Percentiles rank a stretch among this genome's conserved stretches.
These are phyloP conservation scores for Prunella fulvescens DNA, from an alignment of 2,113 vertebrate genomes.

Conservation along the genomic window DNA sequence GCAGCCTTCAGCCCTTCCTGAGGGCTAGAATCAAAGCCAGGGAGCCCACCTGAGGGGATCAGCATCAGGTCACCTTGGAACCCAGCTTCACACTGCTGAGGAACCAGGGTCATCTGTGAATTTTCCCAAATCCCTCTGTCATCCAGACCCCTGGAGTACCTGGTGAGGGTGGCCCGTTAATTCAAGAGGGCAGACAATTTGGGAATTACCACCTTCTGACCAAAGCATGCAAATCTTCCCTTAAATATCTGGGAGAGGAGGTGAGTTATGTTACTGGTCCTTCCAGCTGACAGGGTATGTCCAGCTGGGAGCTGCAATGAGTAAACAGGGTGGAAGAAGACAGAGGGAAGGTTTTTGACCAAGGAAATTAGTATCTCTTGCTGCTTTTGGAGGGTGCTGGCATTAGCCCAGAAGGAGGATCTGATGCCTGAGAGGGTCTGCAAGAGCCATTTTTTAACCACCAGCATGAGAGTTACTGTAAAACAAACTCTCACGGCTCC, in stretches of 20 bases:
- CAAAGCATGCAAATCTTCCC: neutral
- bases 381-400: neutral
- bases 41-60: neutral
- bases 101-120: neutral
- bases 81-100: fast-evolving
- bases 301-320: neutral
- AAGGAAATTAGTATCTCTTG: neutral
- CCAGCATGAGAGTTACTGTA: neutral
- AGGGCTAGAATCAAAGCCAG: neutral
- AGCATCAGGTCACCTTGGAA: neutral
- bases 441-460: neutral
- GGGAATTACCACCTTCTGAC: neutral
- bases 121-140: neutral
- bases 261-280: neutral
- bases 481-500: neutral
- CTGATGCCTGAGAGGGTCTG: neutral
- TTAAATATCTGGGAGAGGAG: neutral
- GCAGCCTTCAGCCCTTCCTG: neutral
- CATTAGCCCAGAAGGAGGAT: neutral
- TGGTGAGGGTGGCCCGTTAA: neutral
- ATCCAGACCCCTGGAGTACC: neutral
- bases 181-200: neutral
- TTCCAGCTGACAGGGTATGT: neutral
- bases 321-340: neutral
- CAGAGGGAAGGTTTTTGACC: neutral